These are phyloP conservation scores for Cydia amplana DNA, from an alignment of 1,140 invertebrate genomes.

Conservation along the genomic window DNA sequence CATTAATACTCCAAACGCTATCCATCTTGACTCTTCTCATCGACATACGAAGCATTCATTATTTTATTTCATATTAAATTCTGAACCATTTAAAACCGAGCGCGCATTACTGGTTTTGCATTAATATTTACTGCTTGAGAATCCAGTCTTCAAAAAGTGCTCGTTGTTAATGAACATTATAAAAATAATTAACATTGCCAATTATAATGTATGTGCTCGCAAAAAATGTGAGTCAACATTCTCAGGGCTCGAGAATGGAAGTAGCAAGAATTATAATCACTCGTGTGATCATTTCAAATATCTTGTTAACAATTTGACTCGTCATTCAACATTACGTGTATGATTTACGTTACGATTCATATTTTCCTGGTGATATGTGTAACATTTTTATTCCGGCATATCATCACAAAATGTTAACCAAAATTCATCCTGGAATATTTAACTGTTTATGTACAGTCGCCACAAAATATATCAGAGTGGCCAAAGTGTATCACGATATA, in stretches of 20 bases:
- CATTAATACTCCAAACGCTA: not conserved
- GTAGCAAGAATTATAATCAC: constrained; percentile 26
- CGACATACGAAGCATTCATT: not conserved
- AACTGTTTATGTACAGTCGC: too few species aligned
- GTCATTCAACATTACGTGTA: constrained; percentile 20
- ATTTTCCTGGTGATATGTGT: not conserved
- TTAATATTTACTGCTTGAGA: not conserved
- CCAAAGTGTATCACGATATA: too few species aligned
- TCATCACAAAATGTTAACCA: too few species aligned
- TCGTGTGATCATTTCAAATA: constrained; percentile 10
- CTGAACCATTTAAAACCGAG: not conserved
- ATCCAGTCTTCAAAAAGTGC: not conserved
- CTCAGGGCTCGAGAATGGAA: constrained; percentile 15
- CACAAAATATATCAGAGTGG: too few species aligned
- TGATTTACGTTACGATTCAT: not conserved
- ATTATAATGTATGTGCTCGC: constrained; percentile 10
- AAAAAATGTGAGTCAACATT: constrained; percentile 23
- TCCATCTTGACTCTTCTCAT: not conserved
- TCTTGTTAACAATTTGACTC: constrained; percentile 16
- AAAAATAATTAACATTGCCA: constrained; percentile 26
- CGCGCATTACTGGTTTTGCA: not conserved
- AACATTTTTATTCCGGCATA: not conserved
- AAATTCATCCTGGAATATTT: too few species aligned
- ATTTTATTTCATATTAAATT: not conserved
- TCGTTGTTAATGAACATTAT: not conserved